Percentiles rank a stretch among this genome's conserved stretches.
Conservation (phyloP, 2,797 vertebrate species). For the Pygocentrus nattereri region DNA sequence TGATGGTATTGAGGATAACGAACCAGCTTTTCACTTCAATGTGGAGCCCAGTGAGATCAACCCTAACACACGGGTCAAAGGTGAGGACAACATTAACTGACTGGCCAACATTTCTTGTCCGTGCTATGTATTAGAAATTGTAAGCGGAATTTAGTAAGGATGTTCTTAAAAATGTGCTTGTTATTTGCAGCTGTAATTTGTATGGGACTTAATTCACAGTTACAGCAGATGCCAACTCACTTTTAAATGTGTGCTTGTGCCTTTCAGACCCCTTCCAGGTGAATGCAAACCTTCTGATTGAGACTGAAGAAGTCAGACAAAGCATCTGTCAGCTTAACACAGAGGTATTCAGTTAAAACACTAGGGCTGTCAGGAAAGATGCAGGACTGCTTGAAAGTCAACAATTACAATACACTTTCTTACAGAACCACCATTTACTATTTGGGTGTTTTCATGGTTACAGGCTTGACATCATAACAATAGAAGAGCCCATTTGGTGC, state of each 20-base stretch:
- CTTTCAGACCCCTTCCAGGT: slow-evolving; percentile 71
- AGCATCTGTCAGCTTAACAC: slow-evolving; percentile 87
- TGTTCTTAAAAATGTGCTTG: too few species aligned
- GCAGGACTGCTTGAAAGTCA: too few species aligned
- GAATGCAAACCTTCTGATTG: slow-evolving; percentile 76
- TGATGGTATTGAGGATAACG: slow-evolving; percentile 92
- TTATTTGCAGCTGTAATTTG: not conserved
- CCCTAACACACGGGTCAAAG: slow-evolving; percentile 67
- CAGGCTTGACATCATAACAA: too few species aligned
- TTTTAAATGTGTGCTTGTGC: not conserved
- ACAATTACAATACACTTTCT: too few species aligned
- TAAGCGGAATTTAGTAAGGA: not conserved
- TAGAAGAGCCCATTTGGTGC: too few species aligned
- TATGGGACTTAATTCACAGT: not conserved
- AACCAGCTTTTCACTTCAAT: slow-evolving; percentile 86
- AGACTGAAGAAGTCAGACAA: slow-evolving; percentile 88
- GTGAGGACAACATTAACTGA: slow-evolving; percentile 59
- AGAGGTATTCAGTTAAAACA: slow-evolving; percentile 88
- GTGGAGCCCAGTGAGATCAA: slow-evolving; percentile 68
- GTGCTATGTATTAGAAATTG: not conserved
- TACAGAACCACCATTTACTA: too few species aligned
- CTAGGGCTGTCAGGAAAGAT: too few species aligned
- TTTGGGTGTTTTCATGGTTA: too few species aligned
- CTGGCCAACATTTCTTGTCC: not conserved
- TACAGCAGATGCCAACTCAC: not conserved